Evolutionary conservation across 2,888 invertebrate genomes (phyloP).

Genomic region (Euphydryas editha): DNA sequence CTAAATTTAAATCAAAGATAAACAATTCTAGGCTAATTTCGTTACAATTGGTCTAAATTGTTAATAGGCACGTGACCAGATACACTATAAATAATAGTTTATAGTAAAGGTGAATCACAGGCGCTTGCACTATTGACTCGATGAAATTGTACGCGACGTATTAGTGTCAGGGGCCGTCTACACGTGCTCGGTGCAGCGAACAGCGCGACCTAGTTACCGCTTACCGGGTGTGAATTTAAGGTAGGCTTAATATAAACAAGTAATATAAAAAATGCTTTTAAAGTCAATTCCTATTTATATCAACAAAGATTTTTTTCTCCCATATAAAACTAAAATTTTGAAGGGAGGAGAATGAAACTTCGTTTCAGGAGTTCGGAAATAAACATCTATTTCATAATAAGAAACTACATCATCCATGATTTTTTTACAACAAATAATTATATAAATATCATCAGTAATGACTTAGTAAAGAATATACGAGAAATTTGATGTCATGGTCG

Average conservation of each 20-base stretch:
- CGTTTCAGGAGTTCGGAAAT: no score
- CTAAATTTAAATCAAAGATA: no score
- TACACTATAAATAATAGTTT: background rate
- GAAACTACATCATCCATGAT: no score
- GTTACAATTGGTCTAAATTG: background rate
- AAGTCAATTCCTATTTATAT: no score
- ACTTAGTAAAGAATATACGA: background rate
- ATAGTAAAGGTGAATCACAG: background rate
- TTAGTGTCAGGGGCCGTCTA: conserved; percentile 41
- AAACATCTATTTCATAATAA: no score
- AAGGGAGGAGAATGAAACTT: no score
- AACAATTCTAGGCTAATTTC: no score
- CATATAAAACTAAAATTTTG: no score
- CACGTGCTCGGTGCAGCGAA: conserved; percentile 40
- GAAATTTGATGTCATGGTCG: background rate
- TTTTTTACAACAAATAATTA: no score
- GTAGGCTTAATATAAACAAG: background rate
- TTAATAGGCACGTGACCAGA: background rate
- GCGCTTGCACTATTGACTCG: background rate
- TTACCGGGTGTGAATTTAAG: conserved; percentile 11
- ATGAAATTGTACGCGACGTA: conserved; percentile 15
- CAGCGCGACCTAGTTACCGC: conserved; percentile 37
- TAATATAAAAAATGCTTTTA: background rate
- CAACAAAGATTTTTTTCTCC: no score
- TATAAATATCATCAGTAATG: no score